A percentile compares a stretch with the other conserved stretches of the same genome.
phyloP scores from a whole-genome alignment of 2,888 invertebrate genomes.

The Oxyteleia sp. region DNA sequence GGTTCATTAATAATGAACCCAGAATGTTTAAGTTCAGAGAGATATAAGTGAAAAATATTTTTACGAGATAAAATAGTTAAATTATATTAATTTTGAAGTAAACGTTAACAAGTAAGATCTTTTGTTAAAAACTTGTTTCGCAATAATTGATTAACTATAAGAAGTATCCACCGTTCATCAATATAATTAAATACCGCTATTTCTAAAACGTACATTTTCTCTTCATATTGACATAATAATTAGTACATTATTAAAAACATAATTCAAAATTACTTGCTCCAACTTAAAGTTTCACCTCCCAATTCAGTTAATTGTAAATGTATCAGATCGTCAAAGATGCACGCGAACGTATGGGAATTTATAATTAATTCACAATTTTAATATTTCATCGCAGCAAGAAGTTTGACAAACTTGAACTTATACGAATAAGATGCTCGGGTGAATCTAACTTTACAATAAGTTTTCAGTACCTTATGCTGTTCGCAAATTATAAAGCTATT shows the following conservation, averaged over 20 bases:
- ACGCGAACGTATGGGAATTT: constrained; percentile 44
- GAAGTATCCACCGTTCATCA: too few relatives aligned
- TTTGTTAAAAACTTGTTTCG: too few relatives aligned
- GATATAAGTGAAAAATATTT: too few relatives aligned
- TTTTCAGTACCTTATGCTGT: constrained; percentile 51
- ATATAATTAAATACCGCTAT: too few relatives aligned
- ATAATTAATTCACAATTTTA: constrained; percentile 64
- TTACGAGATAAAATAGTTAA: too few relatives aligned
- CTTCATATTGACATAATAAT: too few relatives aligned
- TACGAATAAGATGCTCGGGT: constrained; percentile 50
- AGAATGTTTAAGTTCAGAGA: constrained; percentile 49
- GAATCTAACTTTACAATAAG: constrained; percentile 67
- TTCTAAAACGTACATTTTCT: too few relatives aligned
- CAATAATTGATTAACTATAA: too few relatives aligned
- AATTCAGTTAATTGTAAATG: constrained; percentile 39
- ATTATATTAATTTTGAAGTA: too few relatives aligned
- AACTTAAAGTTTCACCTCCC: neutral
- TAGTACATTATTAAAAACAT: too few relatives aligned
- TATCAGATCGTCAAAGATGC: constrained; percentile 28
- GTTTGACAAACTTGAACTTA: constrained; percentile 55
- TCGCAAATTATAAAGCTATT: constrained; percentile 44
- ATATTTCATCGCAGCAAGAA: constrained; percentile 43
- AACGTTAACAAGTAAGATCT: too few relatives aligned
- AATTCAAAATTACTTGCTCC: neutral
- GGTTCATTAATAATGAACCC: constrained; percentile 66